Evolutionary conservation across 2,888 invertebrate genomes (phyloP), one percentile per base, ranked within the genome.

Genomic region (Eupithecia dodoneata): DNA sequence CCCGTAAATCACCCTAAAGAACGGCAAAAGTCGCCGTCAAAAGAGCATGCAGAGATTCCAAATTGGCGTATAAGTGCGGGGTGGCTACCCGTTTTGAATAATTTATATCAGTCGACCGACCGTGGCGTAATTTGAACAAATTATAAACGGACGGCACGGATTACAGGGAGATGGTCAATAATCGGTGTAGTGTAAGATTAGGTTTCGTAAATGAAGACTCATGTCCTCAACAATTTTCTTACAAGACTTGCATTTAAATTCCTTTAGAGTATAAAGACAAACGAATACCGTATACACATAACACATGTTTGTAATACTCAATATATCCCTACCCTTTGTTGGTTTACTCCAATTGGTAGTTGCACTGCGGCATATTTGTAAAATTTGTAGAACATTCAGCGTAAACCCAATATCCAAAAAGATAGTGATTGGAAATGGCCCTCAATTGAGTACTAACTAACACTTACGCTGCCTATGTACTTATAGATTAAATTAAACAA

Each of bases 81-180:
- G 45, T 55, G 76, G 80, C 79, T 79, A 83, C 83, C 79, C 83
- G 84, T 83, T 85, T 84, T 86, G 84, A 87, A 87, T 87, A 86
- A 87, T 86, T 85, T 85, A 86, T 82, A 76, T 63, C 78, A 80
- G 80, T 80, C 83, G 81, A 79, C 81, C 70, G 79, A 74, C 81
- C 78, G 81, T 78, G 73, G 76, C 72, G 84, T 85, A 85, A 87
- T 86, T 86, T 85, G 82, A 82, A 85, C 85, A 86, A 87, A 87
- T 87, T 87, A 87, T 87, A 85, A 86, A 80, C 83, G 85, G 81
- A 82, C 84, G 79, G 70, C 80, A 81, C 80, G 81, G 84, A 86
- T 85, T 84, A 85, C 81, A 41, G 9, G n/a, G 44, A 74, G 74
- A 55, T 74, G 76, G 74, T 72, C 72, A 47, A 45, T 70, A 49